Evolutionary conservation across 2,888 invertebrate genomes (phyloP).

Genomic region (Anthophora plumipes): DNA sequence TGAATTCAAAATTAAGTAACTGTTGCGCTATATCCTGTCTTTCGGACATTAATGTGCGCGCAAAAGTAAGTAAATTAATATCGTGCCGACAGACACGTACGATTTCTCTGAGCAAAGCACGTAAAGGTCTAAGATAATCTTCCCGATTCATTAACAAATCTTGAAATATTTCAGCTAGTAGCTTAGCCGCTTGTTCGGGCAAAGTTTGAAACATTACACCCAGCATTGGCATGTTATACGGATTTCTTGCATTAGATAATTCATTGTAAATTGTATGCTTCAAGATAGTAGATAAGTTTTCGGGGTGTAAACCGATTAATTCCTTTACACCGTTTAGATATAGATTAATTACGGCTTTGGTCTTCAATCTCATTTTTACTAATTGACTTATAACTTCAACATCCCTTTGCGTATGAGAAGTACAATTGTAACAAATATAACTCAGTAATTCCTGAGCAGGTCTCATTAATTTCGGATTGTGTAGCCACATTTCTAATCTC

Average conservation of each 20-base stretch:
- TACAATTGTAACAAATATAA: conserved; percentile 96
- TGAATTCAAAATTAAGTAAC: conserved; percentile 88
- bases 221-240: conserved; percentile 97
- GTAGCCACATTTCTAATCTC: conserved; percentile 96
- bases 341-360: conserved; percentile 95
- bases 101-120: conserved; percentile 94
- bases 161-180: conserved; percentile 94
- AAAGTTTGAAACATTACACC: conserved; percentile 94
- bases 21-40: conserved; percentile 87
- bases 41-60: conserved; percentile 90
- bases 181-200: conserved; percentile 92
- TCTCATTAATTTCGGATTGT: conserved; percentile 97
- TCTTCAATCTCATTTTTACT: conserved; percentile 96
- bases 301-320: conserved; percentile 93
- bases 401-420: conserved; percentile 88
- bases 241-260: conserved; percentile 95
- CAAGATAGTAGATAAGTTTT: conserved; percentile 93
- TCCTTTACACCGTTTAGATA: conserved; percentile 96
- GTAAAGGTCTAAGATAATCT: conserved; percentile 94
- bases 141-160: conserved; percentile 95
- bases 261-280: conserved; percentile 98
- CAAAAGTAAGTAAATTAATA: conserved; percentile 92
- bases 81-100: conserved; percentile 93
- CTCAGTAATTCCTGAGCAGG: conserved; percentile 96
- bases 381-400: conserved; percentile 93